Conservation (phyloP, 2,888 invertebrate species). For the Allygus modestus region DNA sequence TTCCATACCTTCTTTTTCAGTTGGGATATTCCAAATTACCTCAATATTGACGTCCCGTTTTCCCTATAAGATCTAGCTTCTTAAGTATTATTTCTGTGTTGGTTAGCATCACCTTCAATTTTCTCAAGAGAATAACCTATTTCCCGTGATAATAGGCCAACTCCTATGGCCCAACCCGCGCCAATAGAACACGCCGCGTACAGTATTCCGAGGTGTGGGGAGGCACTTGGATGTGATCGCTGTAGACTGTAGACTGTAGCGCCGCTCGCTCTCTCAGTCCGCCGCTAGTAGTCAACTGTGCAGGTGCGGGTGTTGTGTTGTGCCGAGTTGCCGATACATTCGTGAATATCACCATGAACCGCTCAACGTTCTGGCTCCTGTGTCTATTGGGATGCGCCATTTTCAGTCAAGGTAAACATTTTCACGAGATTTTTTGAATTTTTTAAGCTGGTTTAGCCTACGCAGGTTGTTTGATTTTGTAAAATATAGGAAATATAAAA, state of each 20-base stretch:
- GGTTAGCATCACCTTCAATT: no score
- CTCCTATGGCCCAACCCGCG: neutral
- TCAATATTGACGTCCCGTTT: no score
- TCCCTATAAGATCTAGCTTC: no score
- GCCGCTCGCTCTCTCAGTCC: slow-evolving; percentile 4
- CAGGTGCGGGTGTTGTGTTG: slow-evolving; percentile 18
- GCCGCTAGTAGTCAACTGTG: neutral
- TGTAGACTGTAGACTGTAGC: neutral
- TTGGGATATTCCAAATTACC: no score
- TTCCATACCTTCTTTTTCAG: no score
- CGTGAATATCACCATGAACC: slow-evolving; percentile 3
- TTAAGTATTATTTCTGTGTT: no score
- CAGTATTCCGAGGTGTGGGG: slow-evolving; percentile 21
- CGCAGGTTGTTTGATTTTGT: neutral
- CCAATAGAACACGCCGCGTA: neutral
- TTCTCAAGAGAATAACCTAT: no score
- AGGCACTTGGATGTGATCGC: no score
- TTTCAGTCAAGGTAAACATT: slow-evolving; percentile 26
- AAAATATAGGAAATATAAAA: no score
- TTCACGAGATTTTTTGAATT: neutral
- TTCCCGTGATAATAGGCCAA: no score
- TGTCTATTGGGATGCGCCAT: slow-evolving; percentile 15
- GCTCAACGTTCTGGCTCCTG: slow-evolving; percentile 17
- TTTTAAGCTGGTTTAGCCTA: neutral
- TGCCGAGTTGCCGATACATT: neutral